Percentiles rank a stretch among this genome's conserved stretches.
phyloP scores from a whole-genome alignment of 2,888 invertebrate genomes.

The Chaetogeoica ovagalla region DNA sequence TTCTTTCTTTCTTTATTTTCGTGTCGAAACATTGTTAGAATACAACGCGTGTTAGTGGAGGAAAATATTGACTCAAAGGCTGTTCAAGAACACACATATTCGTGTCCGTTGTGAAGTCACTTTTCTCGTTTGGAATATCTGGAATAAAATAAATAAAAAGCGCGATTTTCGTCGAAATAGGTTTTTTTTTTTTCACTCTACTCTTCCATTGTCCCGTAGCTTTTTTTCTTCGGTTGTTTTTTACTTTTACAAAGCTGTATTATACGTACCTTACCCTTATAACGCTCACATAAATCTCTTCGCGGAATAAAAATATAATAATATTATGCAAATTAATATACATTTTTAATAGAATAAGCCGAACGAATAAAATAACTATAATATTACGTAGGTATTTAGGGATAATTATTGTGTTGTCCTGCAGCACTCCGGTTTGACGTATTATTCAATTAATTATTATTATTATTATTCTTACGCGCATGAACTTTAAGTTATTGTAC shows the following conservation, averaged over 20 bases:
- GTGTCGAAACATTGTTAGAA: constrained; percentile 37
- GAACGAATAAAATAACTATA: background rate
- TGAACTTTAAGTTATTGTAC: too few species aligned
- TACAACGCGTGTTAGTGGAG: constrained; percentile 4
- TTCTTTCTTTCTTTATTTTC: background rate
- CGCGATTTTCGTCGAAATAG: background rate
- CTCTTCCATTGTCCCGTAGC: background rate
- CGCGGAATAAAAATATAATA: background rate
- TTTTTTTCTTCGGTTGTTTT: background rate
- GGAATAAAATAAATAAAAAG: constrained; percentile 27
- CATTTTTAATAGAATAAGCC: background rate
- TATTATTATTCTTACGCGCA: too few species aligned
- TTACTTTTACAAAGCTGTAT: background rate
- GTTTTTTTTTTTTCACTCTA: background rate
- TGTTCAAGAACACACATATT: constrained; percentile 5
- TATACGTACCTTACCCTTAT: background rate
- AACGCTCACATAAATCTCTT: constrained; percentile 6
- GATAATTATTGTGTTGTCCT: too few species aligned
- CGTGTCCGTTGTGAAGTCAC: background rate
- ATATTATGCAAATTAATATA: background rate
- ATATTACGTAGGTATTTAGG: too few species aligned
- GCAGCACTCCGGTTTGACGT: too few species aligned
- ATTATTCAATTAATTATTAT: too few species aligned
- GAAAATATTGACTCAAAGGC: constrained; percentile 46
- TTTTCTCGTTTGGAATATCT: constrained; percentile 19